phyloP scores from a whole-genome alignment of 2,888 invertebrate genomes.

The Isoperla grammatica region DNA sequence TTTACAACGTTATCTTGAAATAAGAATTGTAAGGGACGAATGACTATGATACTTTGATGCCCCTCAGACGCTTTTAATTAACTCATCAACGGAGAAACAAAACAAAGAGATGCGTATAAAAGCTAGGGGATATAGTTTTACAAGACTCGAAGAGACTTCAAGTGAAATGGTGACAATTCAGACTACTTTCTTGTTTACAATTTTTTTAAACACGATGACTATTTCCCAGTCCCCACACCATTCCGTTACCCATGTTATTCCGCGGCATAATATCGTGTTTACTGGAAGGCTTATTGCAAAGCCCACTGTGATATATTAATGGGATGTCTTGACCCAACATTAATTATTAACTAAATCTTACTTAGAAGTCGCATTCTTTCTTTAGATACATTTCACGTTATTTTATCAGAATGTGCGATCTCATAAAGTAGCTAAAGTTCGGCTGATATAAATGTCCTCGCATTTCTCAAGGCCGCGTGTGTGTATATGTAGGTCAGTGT shows the following conservation, averaged over 20 bases:
- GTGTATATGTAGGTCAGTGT: no score
- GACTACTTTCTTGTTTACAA: no score
- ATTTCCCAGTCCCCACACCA: no score
- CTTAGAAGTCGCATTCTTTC: no score
- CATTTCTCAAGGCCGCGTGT: neutral
- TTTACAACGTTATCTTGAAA: constrained; percentile 17
- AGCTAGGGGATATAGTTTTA: constrained; percentile 16
- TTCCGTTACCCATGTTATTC: no score
- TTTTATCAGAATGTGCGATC: neutral
- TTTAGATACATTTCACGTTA: neutral
- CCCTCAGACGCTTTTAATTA: constrained; percentile 27
- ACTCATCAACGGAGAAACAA: constrained; percentile 16
- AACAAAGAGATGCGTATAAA: constrained; percentile 3
- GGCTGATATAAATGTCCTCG: neutral
- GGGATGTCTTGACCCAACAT: no score
- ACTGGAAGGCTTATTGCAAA: no score
- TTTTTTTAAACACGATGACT: no score
- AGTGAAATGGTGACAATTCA: no score
- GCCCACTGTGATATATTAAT: neutral
- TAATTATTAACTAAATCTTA: no score
- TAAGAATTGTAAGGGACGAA: constrained; percentile 10
- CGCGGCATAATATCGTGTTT: no score
- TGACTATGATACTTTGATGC: constrained; percentile 5
- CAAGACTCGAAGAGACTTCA: constrained; percentile 4
- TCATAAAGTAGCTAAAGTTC: neutral